These are phyloP conservation scores for Brachyalestes nurse DNA, from an alignment of 2,797 vertebrate genomes.

Conservation along the genomic window DNA sequence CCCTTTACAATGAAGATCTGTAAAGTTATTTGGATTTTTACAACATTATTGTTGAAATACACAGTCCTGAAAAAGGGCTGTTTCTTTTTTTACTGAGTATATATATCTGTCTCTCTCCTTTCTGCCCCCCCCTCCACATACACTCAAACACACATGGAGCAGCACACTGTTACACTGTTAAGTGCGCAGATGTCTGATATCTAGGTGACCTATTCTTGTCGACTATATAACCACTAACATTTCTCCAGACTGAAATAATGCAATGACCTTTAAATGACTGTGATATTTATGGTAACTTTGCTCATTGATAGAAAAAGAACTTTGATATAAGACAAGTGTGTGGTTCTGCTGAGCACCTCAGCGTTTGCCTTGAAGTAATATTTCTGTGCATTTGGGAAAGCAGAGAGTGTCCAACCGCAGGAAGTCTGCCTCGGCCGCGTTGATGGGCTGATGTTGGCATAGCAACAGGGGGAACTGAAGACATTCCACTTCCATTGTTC, in stretches of 20 bases:
- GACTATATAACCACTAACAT: neutral
- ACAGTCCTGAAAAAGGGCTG: too few relatives aligned
- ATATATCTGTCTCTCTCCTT: too few relatives aligned
- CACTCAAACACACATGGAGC: neutral
- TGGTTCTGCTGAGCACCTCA: neutral
- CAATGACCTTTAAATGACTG: constrained; percentile 8
- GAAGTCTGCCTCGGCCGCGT: constrained; percentile 38
- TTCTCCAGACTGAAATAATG: constrained; percentile 3
- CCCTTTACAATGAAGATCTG: too few relatives aligned
- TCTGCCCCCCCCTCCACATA: too few relatives aligned
- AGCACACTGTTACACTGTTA: neutral
- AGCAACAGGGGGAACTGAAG: constrained; percentile 52
- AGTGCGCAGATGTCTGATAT: neutral
- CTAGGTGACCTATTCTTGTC: neutral
- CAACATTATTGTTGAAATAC: too few relatives aligned
- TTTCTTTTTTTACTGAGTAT: too few relatives aligned
- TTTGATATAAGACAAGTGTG: neutral
- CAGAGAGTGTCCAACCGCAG: constrained; percentile 36
- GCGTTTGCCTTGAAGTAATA: constrained; percentile 13
- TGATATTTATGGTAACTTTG: neutral
- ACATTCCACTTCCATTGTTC: constrained; percentile 52
- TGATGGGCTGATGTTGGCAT: constrained; percentile 56
- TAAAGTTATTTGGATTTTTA: too few relatives aligned
- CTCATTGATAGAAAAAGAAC: neutral
- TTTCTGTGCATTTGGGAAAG: constrained; percentile 1